Evolutionary conservation across 1,140 invertebrate genomes (phyloP).

Genomic region (Nebria ingens): DNA sequence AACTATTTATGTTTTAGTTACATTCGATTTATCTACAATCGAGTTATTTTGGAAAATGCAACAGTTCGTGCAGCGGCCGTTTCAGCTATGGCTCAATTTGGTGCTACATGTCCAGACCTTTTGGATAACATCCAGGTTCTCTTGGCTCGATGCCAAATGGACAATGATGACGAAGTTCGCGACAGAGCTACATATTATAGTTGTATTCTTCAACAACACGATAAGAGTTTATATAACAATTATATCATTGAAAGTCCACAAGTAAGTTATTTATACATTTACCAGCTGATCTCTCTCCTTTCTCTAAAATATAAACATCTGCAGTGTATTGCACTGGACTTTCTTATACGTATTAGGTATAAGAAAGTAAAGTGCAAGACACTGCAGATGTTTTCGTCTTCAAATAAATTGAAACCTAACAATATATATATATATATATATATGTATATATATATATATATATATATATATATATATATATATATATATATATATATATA

Average conservation of each 20-base stretch:
- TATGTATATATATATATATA: too few relatives aligned
- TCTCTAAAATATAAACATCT: too few relatives aligned
- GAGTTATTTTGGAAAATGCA: constrained; percentile 94
- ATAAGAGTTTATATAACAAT: constrained; percentile 60
- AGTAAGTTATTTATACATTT: constrained; percentile 25
- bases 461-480: too few relatives aligned
- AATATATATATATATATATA: too few relatives aligned
- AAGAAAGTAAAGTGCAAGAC: too few relatives aligned
- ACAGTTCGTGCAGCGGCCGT: constrained; percentile 93
- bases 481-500: too few relatives aligned
- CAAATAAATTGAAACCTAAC: too few relatives aligned
- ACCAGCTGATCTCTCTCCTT: neutral
- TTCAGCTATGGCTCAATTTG: constrained; percentile 94
- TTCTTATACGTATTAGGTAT: too few relatives aligned
- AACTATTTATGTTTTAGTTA: constrained; percentile 46
- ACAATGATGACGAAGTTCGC: constrained; percentile 96
- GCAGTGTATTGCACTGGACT: too few relatives aligned
- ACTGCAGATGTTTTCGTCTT: too few relatives aligned
- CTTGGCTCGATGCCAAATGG: constrained; percentile 82
- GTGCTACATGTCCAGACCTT: constrained; percentile 85
- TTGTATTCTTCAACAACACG: constrained; percentile 60
- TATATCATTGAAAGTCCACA: constrained; percentile 73
- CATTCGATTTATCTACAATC: constrained; percentile 98
- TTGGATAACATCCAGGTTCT: constrained; percentile 78
- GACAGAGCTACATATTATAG: constrained; percentile 97